phyloP scores from a whole-genome alignment of 2,113 vertebrate genomes.

The Turnix velox region DNA sequence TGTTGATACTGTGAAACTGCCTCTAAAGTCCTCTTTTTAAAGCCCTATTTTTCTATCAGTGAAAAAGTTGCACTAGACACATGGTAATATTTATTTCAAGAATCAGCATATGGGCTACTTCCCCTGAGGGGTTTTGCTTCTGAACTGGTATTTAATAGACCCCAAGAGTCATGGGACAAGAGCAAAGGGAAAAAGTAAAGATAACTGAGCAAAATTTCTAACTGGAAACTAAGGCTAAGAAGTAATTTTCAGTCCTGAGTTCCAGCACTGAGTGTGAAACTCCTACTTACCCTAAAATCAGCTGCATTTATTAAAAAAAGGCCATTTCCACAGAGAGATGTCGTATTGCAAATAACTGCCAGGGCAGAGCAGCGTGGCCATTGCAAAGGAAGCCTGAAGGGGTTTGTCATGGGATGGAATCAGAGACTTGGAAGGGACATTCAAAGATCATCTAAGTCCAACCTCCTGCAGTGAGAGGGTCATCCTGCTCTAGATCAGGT shows the following conservation, averaged over 20 bases:
- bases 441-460: too few relatives aligned
- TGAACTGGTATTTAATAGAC: not conserved
- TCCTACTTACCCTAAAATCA: not conserved
- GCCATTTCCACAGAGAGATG: not conserved
- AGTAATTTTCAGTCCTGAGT: not conserved
- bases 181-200: constrained; percentile 1
- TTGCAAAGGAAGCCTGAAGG: not conserved
- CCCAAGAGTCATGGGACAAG: not conserved
- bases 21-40: not conserved
- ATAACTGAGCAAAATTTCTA: not conserved
- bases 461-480: too few relatives aligned
- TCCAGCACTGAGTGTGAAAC: not conserved
- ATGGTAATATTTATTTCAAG: not conserved
- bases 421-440: too few relatives aligned
- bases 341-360: not conserved
- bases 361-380: rapidly evolving
- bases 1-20: not conserved
- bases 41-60: not conserved
- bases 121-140: not conserved
- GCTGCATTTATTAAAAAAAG: not conserved
- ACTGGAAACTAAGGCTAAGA: not conserved
- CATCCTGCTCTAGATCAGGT: too few relatives aligned
- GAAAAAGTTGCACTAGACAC: not conserved
- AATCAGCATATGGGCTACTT: not conserved
- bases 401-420: not conserved